Evolutionary conservation across 2,888 invertebrate genomes (phyloP).

Genomic region (Bruchidius siliquastri): DNA sequence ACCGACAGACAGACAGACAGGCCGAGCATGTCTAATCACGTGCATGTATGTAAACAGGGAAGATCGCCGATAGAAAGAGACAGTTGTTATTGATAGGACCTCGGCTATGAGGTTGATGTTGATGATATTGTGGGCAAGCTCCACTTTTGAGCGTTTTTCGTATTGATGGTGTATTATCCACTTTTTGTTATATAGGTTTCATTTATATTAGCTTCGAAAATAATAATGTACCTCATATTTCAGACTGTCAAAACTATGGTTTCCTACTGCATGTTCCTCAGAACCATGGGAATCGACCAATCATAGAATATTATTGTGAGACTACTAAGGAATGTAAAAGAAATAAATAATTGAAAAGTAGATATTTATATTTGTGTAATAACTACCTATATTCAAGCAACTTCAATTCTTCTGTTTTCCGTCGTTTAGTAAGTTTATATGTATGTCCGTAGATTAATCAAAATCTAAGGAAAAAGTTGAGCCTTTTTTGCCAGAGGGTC

Average conservation of each 20-base stretch:
- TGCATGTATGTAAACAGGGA: not conserved
- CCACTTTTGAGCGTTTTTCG: no score
- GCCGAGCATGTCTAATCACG: not conserved
- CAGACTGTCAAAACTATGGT: slow-evolving; percentile 1
- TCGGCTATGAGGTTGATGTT: no score
- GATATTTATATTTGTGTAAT: not conserved
- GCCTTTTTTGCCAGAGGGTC: not conserved
- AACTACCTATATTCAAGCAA: no score
- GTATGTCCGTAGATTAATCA: no score
- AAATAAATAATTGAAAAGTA: not conserved
- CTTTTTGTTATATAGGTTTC: no score
- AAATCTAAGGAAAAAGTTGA: no score
- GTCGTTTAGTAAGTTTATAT: no score
- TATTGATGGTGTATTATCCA: no score
- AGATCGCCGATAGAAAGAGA: not conserved
- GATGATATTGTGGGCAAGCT: no score
- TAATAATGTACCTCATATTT: not conserved
- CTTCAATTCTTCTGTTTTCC: no score
- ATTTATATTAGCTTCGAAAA: no score
- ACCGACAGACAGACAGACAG: not conserved
- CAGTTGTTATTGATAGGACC: no score
- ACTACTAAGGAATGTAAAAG: not conserved
- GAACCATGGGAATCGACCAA: not conserved
- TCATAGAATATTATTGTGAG: not conserved
- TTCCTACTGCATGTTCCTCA: slow-evolving; percentile 2